Conservation (phyloP, 2,113 vertebrate species). For the Lichenostomus cassidix region DNA sequence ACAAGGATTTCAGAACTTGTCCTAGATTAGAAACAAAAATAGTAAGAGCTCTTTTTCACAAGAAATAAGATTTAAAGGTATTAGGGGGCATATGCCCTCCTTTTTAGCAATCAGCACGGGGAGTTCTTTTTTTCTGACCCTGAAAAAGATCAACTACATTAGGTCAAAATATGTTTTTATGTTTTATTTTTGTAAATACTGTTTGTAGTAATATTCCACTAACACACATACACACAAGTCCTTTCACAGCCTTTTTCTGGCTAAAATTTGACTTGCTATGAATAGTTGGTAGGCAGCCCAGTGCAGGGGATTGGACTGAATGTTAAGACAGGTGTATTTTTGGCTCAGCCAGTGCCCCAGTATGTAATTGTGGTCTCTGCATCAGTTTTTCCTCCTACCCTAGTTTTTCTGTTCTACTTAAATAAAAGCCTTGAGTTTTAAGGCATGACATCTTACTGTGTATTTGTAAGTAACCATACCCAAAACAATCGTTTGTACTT, state of each 20-base stretch:
- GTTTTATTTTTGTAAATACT: neutral
- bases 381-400: neutral
- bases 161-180: neutral
- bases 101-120: neutral
- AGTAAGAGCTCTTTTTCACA: constrained; percentile 41
- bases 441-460: neutral
- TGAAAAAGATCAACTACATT: neutral
- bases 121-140: neutral
- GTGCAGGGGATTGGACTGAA: constrained; percentile 5
- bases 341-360: neutral
- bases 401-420: constrained; percentile 27
- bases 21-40: constrained; percentile 60
- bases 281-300: constrained; percentile 36
- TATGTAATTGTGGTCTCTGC: neutral
- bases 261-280: constrained; percentile 37
- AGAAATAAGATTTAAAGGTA: constrained; percentile 49
- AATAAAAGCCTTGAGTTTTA: constrained; percentile 8
- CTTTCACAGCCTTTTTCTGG: neutral
- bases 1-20: constrained; percentile 64
- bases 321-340: constrained; percentile 57
- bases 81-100: constrained; percentile 44
- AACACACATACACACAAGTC: neutral
- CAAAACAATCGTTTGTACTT: neutral
- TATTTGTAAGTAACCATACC: neutral
- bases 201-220: constrained; percentile 26